Base-by-base conservation (phyloP, 37 sponge, comb jelly and placozoan genomes). In the Amphimedon queenslandica region DNA sequence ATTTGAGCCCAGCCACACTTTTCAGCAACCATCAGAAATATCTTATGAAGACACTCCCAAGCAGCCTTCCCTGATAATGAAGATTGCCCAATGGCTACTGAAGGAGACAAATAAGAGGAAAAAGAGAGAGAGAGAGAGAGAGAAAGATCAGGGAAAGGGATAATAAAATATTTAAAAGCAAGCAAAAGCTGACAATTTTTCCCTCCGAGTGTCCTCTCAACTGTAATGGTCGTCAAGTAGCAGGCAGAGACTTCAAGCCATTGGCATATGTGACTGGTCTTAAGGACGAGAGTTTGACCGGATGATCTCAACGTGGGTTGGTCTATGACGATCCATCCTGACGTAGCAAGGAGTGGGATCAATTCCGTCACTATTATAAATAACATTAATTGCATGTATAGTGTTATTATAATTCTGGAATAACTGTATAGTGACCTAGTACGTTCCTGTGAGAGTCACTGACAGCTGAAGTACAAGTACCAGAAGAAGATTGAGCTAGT, bases 201-300 rank as follows among this genome's bases (percentile, higher is more conserved):
- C 23, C 67, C 64, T 8, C 37, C 29, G 5, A 79, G 47, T 27
- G 55, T 27, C 20, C 43, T 13, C 20, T 58, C 33, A 18, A 73
- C 66, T 30, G 60, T 85, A 21, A 81, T 55, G 4, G 80, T 74
- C 55, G 89, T 77, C 51, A 84, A 88, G 75, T 71, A 92, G 70
- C 73, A 75, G n/a, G 89, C 90, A 4, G 70, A 79, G 4, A 84
- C 61, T 82, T 92, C 93, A 42, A 92, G 75, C 93, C 93, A 92
- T 73, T 92, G 89, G 64, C 89, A 92, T 55, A 92, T 76, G 63
- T 92, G 88, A 47, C 89, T 86, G 53, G 88, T 92, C 64, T 87
- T 88, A 37, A 87, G 76, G 32, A 77, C 47, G n/a, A 64, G 56
- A 1, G 73, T 72, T 21, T 77, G 82, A 23, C 72, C 89, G 23